A percentile compares a stretch with the other conserved stretches of the same genome.
phyloP scores from a whole-genome alignment of 2,797 vertebrate genomes.

The Helicolenus hilgendorfi region DNA sequence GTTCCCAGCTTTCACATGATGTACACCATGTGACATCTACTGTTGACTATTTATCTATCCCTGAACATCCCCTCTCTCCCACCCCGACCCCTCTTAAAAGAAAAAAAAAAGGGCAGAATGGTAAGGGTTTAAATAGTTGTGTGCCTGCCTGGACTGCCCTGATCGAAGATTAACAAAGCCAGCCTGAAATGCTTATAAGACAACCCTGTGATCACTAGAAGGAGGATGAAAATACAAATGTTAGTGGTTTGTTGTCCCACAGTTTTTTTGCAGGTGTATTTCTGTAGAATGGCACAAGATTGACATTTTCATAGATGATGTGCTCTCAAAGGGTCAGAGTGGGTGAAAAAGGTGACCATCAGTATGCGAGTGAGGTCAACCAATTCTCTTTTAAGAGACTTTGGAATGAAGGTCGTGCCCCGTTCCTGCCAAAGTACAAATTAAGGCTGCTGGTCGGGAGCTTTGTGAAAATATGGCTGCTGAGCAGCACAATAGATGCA shows the following conservation, averaged over 20 bases:
- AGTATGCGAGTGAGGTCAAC: slow-evolving; percentile 20
- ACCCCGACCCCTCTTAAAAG: too few relatives aligned
- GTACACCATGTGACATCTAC: too few relatives aligned
- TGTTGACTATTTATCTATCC: too few relatives aligned
- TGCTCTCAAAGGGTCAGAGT: background rate
- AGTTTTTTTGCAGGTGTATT: background rate
- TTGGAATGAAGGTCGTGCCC: slow-evolving; percentile 64
- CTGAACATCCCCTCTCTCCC: too few relatives aligned
- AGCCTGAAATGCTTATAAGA: background rate
- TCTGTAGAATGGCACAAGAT: background rate
- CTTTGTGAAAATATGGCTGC: background rate
- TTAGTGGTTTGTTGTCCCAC: background rate
- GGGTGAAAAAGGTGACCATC: slow-evolving; percentile 23
- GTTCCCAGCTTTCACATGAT: too few relatives aligned
- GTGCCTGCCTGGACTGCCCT: background rate
- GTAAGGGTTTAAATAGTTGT: background rate
- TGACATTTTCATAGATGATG: slow-evolving; percentile 29
- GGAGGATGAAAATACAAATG: background rate
- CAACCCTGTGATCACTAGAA: background rate
- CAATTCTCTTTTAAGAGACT: slow-evolving; percentile 63
- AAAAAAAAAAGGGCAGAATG: too few relatives aligned
- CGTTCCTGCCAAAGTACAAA: slow-evolving; percentile 53
- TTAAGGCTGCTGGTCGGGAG: slow-evolving; percentile 35
- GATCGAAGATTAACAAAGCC: background rate
- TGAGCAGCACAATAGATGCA: background rate